Evolutionary conservation across 2,113 vertebrate species (phyloP), one percentile per base, ranked within the genome.

Genomic region (Rynchops niger): DNA sequence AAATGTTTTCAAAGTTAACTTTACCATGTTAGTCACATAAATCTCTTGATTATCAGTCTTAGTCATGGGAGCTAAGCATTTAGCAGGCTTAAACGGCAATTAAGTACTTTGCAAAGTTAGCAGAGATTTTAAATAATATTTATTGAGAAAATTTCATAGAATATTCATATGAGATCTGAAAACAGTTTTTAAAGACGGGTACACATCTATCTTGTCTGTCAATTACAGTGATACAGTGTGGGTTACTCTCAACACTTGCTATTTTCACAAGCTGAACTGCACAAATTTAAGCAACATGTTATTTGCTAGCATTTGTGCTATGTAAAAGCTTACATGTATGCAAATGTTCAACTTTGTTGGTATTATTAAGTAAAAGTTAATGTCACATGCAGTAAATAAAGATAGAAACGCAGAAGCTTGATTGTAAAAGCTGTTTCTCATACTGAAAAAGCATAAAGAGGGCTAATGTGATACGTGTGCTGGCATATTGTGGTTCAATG

Each of bases 1-100:
- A 94, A 72, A 76, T 92, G 36, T 65, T 56, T 95, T 94, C 87
- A 61, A 83, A 93, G 74, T 93, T 94, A 96, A 82, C 94, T 97
- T 93, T 79, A 79, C 76, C 59, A 22, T 56, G 56, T 88, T 93
- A 83, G 93, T 96, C 91, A 79, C 63, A 63, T 70, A 80, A 77
- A 92, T 95, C 91, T 95, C 88, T 94, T 77, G 94, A 90, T 94
- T 79, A 91, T 72, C 82, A 72, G 40, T 32, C 67, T 76, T 92
- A 76, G 38, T 94, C 88, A 66, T 74, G 66, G 70, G 21, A 67
- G 86, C 81, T 81, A 29, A 91, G 73, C 52, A 47, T 91, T 97
- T 94, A 94, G 49, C 63, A 85, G 88, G 81, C 42, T 79, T 90
- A 92, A 94, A 62, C 59, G 56, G 52, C 88, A 95, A 73, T 83